Conservation (phyloP, 2,888 invertebrate species). For the Cephus runcator region DNA sequence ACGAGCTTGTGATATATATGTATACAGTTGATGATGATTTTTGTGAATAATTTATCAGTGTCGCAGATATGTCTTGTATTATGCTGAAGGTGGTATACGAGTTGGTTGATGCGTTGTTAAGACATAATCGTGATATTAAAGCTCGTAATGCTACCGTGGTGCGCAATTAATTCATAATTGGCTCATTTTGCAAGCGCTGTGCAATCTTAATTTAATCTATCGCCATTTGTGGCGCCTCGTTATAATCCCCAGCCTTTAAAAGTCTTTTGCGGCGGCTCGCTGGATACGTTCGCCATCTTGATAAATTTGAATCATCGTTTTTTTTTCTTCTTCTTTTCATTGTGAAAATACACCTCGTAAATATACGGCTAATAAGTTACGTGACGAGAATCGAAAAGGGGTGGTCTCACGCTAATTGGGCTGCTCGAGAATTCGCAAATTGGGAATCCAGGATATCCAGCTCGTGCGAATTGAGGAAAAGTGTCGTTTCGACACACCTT, state of each 20-base stretch:
- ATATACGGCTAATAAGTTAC: constrained; percentile 46
- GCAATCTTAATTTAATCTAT: constrained; percentile 66
- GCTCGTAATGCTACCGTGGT: constrained; percentile 56
- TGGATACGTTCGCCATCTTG: constrained; percentile 35
- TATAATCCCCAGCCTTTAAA: constrained; percentile 45
- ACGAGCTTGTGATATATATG: too few species aligned
- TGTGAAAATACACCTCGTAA: constrained; percentile 42
- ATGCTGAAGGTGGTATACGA: background rate
- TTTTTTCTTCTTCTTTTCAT: constrained; percentile 11
- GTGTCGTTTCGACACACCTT: background rate
- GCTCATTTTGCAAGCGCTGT: constrained; percentile 58
- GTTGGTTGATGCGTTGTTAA: constrained; percentile 50
- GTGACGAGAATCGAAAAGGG: background rate
- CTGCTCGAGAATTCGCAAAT: background rate
- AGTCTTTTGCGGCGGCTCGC: constrained; percentile 34
- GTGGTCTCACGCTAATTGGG: background rate
- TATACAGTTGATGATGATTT: too few species aligned
- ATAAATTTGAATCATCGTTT: background rate
- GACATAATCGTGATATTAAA: constrained; percentile 63
- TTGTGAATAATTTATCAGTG: background rate
- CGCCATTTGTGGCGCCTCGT: constrained; percentile 59
- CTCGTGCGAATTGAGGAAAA: background rate
- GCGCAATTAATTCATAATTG: constrained; percentile 65
- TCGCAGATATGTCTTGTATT: background rate
- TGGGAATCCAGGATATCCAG: background rate